A percentile compares a stretch with the other conserved stretches of the same genome.
phyloP scores from a whole-genome alignment of 2,797 vertebrate genomes.

The Podarcis lilfordi region DNA sequence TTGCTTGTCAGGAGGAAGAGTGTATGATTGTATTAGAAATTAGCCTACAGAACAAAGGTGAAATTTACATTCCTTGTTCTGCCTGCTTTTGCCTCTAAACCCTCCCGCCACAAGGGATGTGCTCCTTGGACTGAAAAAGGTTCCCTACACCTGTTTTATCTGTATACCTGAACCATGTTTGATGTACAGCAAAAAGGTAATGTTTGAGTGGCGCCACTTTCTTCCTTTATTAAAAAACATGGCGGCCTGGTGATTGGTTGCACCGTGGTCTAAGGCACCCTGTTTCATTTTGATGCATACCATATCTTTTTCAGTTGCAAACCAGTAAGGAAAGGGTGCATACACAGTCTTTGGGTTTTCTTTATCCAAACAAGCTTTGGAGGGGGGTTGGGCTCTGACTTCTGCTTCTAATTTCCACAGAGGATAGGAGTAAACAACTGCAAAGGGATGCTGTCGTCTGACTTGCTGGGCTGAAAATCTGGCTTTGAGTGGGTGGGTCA shows the following conservation, averaged over 20 bases:
- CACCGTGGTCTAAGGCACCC: background rate
- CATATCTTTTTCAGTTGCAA: conserved; percentile 36
- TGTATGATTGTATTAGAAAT: too few species aligned
- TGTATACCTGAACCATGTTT: background rate
- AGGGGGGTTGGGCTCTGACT: conserved; percentile 18
- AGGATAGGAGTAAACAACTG: conserved; percentile 40
- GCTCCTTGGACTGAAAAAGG: too few species aligned
- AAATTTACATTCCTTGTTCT: too few species aligned
- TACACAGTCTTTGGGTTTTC: conserved; percentile 23
- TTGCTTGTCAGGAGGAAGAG: too few species aligned
- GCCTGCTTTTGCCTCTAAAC: too few species aligned
- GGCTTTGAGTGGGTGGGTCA: conserved; percentile 64
- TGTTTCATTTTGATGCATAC: background rate
- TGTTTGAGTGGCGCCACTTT: background rate
- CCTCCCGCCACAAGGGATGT: too few species aligned
- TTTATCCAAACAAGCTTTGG: conserved; percentile 31
- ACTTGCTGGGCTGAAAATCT: conserved; percentile 40
- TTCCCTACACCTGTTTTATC: too few species aligned
- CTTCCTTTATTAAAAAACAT: background rate
- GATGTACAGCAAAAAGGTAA: background rate
- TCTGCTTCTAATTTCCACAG: conserved; percentile 53
- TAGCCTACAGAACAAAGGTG: too few species aligned
- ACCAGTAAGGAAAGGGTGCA: conserved; percentile 20
- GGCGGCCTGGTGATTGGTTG: background rate
- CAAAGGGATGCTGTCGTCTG: background rate